phyloP scores from a whole-genome alignment of 1,140 invertebrate species.

The Pseudomyrmex pallidus region DNA sequence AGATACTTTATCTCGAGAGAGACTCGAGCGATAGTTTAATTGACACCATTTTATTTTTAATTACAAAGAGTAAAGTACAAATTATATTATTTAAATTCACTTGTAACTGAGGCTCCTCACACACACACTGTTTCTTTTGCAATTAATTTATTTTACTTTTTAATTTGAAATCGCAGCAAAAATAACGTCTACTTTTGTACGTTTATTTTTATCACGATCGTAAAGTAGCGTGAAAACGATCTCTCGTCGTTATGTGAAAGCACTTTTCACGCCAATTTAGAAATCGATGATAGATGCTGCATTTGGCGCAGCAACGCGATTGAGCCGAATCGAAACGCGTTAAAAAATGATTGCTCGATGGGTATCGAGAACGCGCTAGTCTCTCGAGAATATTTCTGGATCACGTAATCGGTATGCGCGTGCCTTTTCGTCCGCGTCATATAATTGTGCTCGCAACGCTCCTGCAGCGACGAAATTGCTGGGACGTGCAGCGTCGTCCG shows the following conservation, averaged over 20 bases:
- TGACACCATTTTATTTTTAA: no score
- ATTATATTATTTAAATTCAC: no score
- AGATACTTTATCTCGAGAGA: no score
- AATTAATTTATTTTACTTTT: no score
- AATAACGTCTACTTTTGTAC: not conserved
- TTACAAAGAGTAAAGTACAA: no score
- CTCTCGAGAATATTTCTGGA: not conserved
- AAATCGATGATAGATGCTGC: not conserved
- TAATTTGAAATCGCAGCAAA: not conserved
- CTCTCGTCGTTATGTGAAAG: not conserved
- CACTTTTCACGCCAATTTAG: not conserved
- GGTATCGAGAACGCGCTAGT: not conserved
- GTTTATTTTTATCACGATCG: not conserved
- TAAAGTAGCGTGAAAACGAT: not conserved
- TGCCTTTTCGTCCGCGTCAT: slow-evolving; percentile 21
- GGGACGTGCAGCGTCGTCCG: slow-evolving; percentile 39
- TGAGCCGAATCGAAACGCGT: not conserved
- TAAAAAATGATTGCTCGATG: not conserved
- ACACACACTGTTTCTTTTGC: no score
- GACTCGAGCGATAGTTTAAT: no score
- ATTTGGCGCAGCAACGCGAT: not conserved
- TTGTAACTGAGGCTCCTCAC: no score
- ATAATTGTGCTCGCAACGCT: slow-evolving; percentile 40
- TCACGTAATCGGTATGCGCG: slow-evolving; percentile 34
- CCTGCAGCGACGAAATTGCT: slow-evolving; percentile 40